Base-by-base conservation (phyloP, 2,113 vertebrate genomes). In the Etheostoma cragini region DNA sequence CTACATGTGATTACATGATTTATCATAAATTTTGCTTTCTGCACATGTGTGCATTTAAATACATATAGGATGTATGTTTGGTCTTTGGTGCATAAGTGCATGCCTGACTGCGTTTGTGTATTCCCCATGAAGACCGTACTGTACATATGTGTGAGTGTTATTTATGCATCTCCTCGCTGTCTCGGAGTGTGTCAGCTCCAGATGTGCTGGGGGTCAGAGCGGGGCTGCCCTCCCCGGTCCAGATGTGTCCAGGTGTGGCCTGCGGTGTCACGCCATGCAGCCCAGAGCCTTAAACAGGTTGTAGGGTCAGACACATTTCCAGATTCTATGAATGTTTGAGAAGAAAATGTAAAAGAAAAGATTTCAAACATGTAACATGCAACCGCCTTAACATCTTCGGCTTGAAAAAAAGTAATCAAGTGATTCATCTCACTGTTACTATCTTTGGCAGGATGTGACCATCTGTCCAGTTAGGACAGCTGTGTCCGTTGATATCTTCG, bases 401-500 rank as follows among this genome's bases (percentile, higher is more conserved):
- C 56, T 78, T 76, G 42, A 70, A 72, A 70, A 87, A 87, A 76
- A 87, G 70, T 83, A 81, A 90, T 81, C 46, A 56, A 73, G 63
- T 62, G 65, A 88, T 79, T 82, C 49, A 88, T 91, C 74, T 78
- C 52, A 56, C 47, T 78, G 82, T 88, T 82, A 69, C 84, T 87
- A 65, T 88, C 83, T 83, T 82, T 80, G 81, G 78, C 80, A 87
- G 88, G 89, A 91, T 86, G 80, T 83, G 60, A 61, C 69, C 50
- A 52, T 81, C 83, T 81, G 33, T 86, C 65, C 82, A 75, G 60
- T 76, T 72, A 45, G 64, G 64, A 88, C 81, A 90, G 89, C 89
- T 91, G 89, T 87, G 87, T 88, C 86, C 83, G 75, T 83, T 84
- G 85, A 91, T 91, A 91, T 86, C 78, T 85, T 76, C 62, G 54